Evolutionary conservation across 2,113 vertebrate genomes (phyloP), one percentile per base, ranked within the genome.

Genomic region (Petrocephalus microphthalmus): DNA sequence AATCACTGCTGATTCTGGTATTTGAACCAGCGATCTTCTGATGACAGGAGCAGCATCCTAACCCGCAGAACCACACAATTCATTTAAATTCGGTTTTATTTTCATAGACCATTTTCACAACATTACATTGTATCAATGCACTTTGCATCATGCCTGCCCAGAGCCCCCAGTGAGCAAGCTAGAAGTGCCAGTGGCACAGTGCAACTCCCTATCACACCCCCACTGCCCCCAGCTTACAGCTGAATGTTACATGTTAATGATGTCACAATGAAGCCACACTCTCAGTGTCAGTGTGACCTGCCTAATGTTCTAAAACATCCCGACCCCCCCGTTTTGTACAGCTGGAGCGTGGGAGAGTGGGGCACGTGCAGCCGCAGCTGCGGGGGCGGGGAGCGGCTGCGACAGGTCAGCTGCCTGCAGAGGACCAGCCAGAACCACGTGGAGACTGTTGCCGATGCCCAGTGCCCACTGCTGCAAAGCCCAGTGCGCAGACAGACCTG

Each of bases 281-380:
- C 42, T 71, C 25, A 51, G 89, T 42, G 20, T 37, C 93, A 92
- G 92, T 92, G 84, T 91, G 78, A 22, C 7, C 81, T n/a, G 37
- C 20, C 37, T n/a, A n/a, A 5, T 6, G 8, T 53, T 49, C 25
- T 53, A 33, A 85, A 47, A 13, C 51, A 29, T 64, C 83, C 19
- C 42, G 22, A 20, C 19, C 20, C 7, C 57, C 8, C 37, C 6
- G 5, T 29, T 53, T 85, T 78, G 56, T 5, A 13, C 94, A 98
- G 97, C 91, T 98, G 97, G 97, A 95, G 94, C 22, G 86, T 95
- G 11, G 96, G 96, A 85, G 96, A 95, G 89, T 98, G 97, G 97
- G 95, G 95, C 29, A 7, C 1, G 51, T 98, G 97, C 93, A 97
- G 95, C 90, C 94, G 74, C 89, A 95, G 93, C 2, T 98, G 97